These are phyloP conservation scores for Megaleporinus macrocephalus DNA, from an alignment of 2,113 vertebrate species.

Conservation along the genomic window DNA sequence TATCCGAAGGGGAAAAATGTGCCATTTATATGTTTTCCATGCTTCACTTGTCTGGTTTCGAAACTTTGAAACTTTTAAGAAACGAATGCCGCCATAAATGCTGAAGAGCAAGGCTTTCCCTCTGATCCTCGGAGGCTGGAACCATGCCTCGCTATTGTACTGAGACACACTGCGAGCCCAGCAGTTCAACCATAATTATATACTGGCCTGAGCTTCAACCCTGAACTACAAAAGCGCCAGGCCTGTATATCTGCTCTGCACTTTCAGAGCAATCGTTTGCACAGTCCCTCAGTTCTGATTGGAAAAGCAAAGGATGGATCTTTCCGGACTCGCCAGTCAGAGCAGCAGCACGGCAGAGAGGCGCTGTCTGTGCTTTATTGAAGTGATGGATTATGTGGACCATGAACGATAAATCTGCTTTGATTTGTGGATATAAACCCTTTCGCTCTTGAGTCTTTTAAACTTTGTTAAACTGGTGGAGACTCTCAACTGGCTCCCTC, in stretches of 20 bases:
- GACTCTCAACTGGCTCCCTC: conserved; percentile 17
- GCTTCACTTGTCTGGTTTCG: conserved; percentile 31
- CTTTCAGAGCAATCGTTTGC: conserved; percentile 52
- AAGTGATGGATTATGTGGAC: conserved; percentile 42
- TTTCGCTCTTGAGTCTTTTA: conserved; percentile 20
- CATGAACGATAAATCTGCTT: conserved; percentile 42
- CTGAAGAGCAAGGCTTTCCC: conserved; percentile 42
- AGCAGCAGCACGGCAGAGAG: conserved; percentile 2
- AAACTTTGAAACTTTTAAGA: conserved; percentile 46
- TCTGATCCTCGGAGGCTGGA: conserved; percentile 49
- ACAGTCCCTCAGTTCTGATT: conserved; percentile 51
- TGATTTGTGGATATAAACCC: conserved; percentile 31
- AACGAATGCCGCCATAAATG: conserved; percentile 50
- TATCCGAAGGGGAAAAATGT: conserved; percentile 35
- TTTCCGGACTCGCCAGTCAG: conserved; percentile 21
- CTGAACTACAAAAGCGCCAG: conserved; percentile 39
- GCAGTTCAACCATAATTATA: conserved; percentile 53
- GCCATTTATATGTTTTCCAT: conserved; percentile 55
- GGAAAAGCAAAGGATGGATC: conserved; percentile 48
- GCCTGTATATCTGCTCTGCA: conserved; percentile 48
- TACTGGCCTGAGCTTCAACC: conserved; percentile 50
- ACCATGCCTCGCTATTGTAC: conserved; percentile 52
- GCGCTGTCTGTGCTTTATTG: conserved; percentile 33
- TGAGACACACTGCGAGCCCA: conserved; percentile 25
- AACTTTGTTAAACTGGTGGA: conserved; percentile 24